Percentiles rank a stretch among this genome's conserved stretches.
Conservation (phyloP, 2,888 invertebrate genomes). For the Cataglyphis albicans region DNA sequence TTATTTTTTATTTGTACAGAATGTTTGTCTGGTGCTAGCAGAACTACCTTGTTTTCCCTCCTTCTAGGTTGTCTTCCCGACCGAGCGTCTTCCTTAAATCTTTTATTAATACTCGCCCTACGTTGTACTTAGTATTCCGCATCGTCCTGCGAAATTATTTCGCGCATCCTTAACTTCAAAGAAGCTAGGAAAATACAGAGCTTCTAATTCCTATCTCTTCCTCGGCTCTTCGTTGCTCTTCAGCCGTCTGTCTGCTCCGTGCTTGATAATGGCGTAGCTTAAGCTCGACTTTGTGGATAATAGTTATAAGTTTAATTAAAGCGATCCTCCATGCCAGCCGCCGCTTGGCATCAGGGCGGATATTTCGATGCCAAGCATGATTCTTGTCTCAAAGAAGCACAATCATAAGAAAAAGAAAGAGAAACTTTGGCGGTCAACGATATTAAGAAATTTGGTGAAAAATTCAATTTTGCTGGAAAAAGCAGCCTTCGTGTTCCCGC, state of each 20-base stretch:
- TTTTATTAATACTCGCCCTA: constrained; percentile 47
- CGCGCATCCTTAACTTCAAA: constrained; percentile 52
- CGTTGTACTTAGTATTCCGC: constrained; percentile 41
- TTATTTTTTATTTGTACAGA: constrained; percentile 43
- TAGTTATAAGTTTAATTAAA: constrained; percentile 81
- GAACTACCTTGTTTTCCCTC: constrained; percentile 16
- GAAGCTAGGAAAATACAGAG: constrained; percentile 41
- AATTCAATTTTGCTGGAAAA: constrained; percentile 42
- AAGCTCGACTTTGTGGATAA: constrained; percentile 75
- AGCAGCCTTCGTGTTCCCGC: neutral
- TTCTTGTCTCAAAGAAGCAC: constrained; percentile 43
- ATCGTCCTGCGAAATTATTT: constrained; percentile 48
- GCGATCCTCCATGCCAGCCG: constrained; percentile 57
- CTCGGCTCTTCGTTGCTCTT: constrained; percentile 39
- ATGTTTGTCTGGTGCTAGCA: constrained; percentile 8
- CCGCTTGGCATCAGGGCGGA: constrained; percentile 55
- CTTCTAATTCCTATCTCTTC: constrained; percentile 37
- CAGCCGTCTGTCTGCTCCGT: constrained; percentile 68
- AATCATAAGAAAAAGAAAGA: constrained; percentile 40
- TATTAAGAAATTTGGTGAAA: constrained; percentile 38
- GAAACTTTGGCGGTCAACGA: constrained; percentile 19
- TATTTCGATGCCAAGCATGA: constrained; percentile 44
- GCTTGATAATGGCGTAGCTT: constrained; percentile 73
- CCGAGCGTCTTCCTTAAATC: constrained; percentile 28
- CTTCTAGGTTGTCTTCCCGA: neutral